Base-by-base conservation (phyloP, 2,113 vertebrate species). In the Propithecus coquereli region DNA sequence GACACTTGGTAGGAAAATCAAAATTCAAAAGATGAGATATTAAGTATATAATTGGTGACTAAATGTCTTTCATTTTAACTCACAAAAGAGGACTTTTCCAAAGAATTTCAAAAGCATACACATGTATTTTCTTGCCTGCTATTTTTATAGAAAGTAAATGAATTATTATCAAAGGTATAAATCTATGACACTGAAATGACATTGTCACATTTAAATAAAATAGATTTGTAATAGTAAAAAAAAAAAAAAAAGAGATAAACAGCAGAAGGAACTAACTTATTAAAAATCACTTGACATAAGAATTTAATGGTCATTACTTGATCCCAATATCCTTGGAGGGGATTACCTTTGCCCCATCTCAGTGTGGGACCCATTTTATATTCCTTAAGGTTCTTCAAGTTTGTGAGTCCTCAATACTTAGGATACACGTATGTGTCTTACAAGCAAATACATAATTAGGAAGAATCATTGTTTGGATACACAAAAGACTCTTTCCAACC, bases 141-240 rank as follows among this genome's bases (percentile, higher is more conserved):
- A 68, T 79, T 98, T 87, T n/a, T 84, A 96, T 30, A 91, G 34
- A 52, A 96, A 94, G 89, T 74, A 92, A 98, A 92, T 59, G 86
- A 1, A 27, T 94, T 8, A 65, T 57, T 91, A 61, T 45, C 92
- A 97, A 95, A 96, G 50, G 80, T 18, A 27, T 54, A 96, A 77
- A 84, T 43, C 8, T 97, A 70, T 93, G 85, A 87, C 52, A 91
- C 10, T 95, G 57, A 94, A 87, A 97, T 65, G 40, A 86, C 40
- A 90, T 79, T 83, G 77, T 37, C 40, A 74, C 17, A 59, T 65
- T 97, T 37, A 93, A 52, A 94, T 9, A 97, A 98, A 95, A 37
- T 3, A 14, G 27, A 54, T 84, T 45, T 95, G 40, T 82, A 73
- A 94, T 73, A 97, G 68, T 43, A 43, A n/a, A n/a, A n/a, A n/a